These are phyloP conservation scores for Brenthis daphne DNA, from an alignment of 2,888 invertebrate species.

Conservation along the genomic window DNA sequence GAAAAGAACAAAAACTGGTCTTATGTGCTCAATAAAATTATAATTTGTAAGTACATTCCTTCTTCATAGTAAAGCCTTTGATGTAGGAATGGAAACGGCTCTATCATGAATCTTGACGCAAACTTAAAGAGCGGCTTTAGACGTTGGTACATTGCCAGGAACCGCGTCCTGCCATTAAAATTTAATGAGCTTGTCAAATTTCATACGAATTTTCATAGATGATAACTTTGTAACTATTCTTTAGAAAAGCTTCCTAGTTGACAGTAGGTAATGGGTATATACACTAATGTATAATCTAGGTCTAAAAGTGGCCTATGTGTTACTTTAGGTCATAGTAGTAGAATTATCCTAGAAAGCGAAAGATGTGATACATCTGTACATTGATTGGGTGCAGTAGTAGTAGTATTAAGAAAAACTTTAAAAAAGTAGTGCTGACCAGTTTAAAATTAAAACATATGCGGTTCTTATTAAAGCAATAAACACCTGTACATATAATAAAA, in stretches of 20 bases:
- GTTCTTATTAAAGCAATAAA: not conserved
- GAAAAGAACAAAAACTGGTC: not conserved
- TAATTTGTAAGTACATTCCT: not conserved
- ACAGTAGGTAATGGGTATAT: not conserved
- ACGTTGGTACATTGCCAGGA: constrained; percentile 35
- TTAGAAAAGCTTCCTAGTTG: constrained; percentile 27
- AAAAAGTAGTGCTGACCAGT: too few species aligned
- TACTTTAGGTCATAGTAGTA: too few species aligned
- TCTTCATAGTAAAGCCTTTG: constrained; percentile 14
- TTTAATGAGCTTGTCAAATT: constrained; percentile 45
- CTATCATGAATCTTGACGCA: constrained; percentile 11
- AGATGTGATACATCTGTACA: too few species aligned
- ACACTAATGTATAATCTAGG: not conserved
- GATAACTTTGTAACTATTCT: constrained; percentile 27
- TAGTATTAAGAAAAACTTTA: too few species aligned
- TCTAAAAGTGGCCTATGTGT: not conserved
- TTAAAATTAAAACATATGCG: too few species aligned
- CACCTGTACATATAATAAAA: too few species aligned
- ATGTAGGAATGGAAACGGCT: constrained; percentile 12
- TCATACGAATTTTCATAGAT: constrained; percentile 40
- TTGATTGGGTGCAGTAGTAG: too few species aligned
- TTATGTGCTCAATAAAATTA: not conserved
- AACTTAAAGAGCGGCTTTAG: constrained; percentile 16
- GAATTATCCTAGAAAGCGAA: too few species aligned
- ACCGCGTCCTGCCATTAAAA: constrained; percentile 36